A percentile compares a stretch with the other conserved stretches of the same genome.
Conservation (phyloP, 2,797 vertebrate genomes). For the Carcharodon carcharias region DNA sequence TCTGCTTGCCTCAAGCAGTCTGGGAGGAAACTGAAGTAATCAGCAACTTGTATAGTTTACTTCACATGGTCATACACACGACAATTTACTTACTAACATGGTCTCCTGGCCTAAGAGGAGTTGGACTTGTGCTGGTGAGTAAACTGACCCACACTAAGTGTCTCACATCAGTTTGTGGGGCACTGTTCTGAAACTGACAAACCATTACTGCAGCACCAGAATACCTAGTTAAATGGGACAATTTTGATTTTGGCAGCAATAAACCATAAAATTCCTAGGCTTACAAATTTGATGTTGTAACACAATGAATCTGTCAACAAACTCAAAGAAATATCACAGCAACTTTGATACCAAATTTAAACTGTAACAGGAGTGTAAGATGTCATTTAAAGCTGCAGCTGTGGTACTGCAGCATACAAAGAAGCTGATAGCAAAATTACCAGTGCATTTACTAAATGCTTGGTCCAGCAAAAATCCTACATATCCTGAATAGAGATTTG, state of each 20-base stretch:
- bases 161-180: background rate
- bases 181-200: background rate
- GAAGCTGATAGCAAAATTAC: background rate
- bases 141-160: background rate
- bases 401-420: background rate
- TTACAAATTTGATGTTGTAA: background rate
- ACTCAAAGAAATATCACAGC: background rate
- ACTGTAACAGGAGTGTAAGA: background rate
- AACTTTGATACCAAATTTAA: background rate
- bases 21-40: background rate
- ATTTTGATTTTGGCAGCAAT: background rate
- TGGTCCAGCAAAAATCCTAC: background rate
- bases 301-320: background rate
- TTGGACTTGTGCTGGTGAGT: background rate
- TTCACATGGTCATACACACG: background rate
- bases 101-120: background rate
- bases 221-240: background rate
- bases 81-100: background rate
- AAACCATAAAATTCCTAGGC: background rate
- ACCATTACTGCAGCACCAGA: background rate
- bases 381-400: background rate
- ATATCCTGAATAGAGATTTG: background rate
- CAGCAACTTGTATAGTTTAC: constrained; percentile 16
- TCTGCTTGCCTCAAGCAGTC: background rate
- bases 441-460: background rate